Conservation (phyloP, 2,888 invertebrate genomes). For the Notodonta dromedarius region DNA sequence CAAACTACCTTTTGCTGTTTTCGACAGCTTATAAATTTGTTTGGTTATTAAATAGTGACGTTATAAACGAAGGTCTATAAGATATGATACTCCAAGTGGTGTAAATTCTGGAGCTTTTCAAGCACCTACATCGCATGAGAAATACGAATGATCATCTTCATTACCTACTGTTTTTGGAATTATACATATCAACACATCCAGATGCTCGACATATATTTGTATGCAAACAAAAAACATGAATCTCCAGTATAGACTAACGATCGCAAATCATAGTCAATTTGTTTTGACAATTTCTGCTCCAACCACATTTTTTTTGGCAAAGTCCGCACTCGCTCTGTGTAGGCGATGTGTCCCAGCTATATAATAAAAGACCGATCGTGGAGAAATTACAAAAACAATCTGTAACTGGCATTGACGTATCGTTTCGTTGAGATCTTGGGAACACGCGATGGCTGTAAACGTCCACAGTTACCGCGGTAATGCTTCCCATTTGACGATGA, state of each 20-base stretch:
- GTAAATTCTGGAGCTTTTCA: too few relatives aligned
- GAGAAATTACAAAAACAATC: conserved; percentile 27
- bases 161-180: too few relatives aligned
- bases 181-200: too few relatives aligned
- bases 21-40: too few relatives aligned
- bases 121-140: too few relatives aligned
- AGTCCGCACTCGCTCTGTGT: conserved; percentile 9
- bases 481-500: conserved; percentile 15
- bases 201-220: neutral
- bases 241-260: neutral
- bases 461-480: conserved; percentile 18
- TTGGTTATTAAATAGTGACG: too few relatives aligned
- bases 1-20: too few relatives aligned
- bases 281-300: conserved; percentile 25
- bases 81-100: too few relatives aligned
- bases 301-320: conserved; percentile 30
- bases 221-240: neutral
- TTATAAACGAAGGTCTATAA: too few relatives aligned
- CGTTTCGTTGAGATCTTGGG: conserved; percentile 19
- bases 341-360: conserved; percentile 12
- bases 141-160: too few relatives aligned
- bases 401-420: conserved; percentile 35
- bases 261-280: conserved; percentile 17
- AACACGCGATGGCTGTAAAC: conserved; percentile 27
- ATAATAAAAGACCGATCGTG: conserved; percentile 13